Conservation (phyloP, 2,113 vertebrate genomes). For the Oryzias celebensis region DNA sequence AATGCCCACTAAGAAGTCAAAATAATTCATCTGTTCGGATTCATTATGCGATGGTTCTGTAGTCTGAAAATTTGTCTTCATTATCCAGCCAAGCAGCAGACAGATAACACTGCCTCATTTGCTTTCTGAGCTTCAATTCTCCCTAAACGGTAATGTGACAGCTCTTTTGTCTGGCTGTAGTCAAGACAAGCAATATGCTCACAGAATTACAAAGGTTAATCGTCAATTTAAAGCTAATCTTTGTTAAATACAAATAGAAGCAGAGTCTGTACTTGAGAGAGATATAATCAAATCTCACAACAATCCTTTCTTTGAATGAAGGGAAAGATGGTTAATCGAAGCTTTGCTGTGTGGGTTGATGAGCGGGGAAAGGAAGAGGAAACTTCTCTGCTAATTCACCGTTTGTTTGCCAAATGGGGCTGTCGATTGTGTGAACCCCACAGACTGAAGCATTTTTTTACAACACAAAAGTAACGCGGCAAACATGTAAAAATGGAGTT, state of each 20-base stretch:
- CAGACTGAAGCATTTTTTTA: not conserved
- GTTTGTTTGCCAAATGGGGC: slow-evolving; percentile 34
- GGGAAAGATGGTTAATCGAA: slow-evolving; percentile 55
- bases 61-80: slow-evolving; percentile 70
- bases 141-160: slow-evolving; percentile 58
- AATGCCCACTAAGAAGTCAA: slow-evolving; percentile 35
- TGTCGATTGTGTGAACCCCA: slow-evolving; percentile 8
- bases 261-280: slow-evolving; percentile 47
- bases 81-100: slow-evolving; percentile 61
- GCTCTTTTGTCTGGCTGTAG: slow-evolving; percentile 50
- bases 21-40: slow-evolving; percentile 54
- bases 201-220: slow-evolving; percentile 79
- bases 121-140: slow-evolving; percentile 64
- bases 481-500: no score
- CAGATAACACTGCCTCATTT: slow-evolving; percentile 77
- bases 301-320: slow-evolving; percentile 56
- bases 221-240: slow-evolving; percentile 80
- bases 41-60: slow-evolving; percentile 67
- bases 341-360: slow-evolving; percentile 39
- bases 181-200: slow-evolving; percentile 59
- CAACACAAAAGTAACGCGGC: no score
- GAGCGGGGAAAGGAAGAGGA: slow-evolving; percentile 3
- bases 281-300: slow-evolving; percentile 68
- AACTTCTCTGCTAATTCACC: slow-evolving; percentile 18
- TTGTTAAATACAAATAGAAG: slow-evolving; percentile 75